These are phyloP conservation scores for Procavia capensis DNA, from an alignment of 2,113 vertebrate genomes.

Conservation along the genomic window DNA sequence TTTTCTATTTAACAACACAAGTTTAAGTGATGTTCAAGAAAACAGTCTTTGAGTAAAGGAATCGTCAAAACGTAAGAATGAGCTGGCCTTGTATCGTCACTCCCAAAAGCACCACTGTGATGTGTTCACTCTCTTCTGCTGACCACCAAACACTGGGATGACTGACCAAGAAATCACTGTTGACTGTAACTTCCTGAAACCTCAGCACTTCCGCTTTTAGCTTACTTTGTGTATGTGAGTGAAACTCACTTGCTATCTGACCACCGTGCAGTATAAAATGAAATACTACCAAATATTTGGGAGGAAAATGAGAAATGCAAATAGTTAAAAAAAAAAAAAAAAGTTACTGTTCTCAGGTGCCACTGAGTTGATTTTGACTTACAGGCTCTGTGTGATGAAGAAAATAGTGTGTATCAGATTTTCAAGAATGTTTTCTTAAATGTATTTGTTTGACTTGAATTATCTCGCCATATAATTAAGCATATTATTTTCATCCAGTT, in stretches of 20 bases:
- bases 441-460: background rate
- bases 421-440: background rate
- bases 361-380: background rate
- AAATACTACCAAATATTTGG: background rate
- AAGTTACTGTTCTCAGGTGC: background rate
- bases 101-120: background rate
- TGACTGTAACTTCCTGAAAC: background rate
- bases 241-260: background rate
- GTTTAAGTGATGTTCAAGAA: background rate
- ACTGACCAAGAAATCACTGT: background rate
- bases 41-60: conserved; percentile 7
- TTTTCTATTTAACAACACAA: too few species aligned
- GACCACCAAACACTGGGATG: background rate
- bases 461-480: background rate
- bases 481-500: background rate
- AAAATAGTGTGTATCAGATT: background rate
- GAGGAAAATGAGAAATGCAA: background rate
- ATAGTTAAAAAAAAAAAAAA: background rate
- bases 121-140: background rate
- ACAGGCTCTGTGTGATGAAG: background rate
- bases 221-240: background rate
- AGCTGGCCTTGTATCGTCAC: background rate
- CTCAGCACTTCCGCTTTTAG: background rate
- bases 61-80: background rate
- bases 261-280: background rate